These are phyloP conservation scores for Drosophila asahinai DNA, from an alignment of 1,140 invertebrate species.

Conservation along the genomic window DNA sequence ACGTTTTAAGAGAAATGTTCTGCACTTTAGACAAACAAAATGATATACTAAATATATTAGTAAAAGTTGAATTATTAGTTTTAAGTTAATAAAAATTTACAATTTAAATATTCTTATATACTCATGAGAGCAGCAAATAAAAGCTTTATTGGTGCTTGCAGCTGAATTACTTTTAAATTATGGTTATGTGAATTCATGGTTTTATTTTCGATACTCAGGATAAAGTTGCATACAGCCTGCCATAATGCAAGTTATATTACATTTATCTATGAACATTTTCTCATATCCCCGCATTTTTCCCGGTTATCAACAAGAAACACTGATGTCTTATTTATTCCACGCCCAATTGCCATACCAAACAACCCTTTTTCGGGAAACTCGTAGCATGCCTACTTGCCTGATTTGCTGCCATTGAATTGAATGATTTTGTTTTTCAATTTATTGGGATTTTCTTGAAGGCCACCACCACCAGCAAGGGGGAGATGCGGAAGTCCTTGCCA, in stretches of 20 bases:
- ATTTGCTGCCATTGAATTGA: constrained; percentile 80
- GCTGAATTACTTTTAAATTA: too few relatives aligned
- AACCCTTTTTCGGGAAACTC: constrained; percentile 47
- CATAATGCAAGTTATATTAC: background rate
- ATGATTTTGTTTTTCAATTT: constrained; percentile 84
- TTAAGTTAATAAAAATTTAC: too few relatives aligned
- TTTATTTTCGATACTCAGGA: too few relatives aligned
- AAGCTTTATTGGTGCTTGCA: too few relatives aligned
- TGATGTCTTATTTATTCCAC: constrained; percentile 68
- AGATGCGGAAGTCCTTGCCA: constrained; percentile 30
- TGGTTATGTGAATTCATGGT: too few relatives aligned
- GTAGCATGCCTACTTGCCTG: constrained; percentile 57
- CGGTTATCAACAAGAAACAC: constrained; percentile 15
- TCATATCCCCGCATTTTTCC: background rate
- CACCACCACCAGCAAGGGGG: background rate
- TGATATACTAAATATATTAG: too few relatives aligned
- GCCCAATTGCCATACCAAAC: constrained; percentile 23
- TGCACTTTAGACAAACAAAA: too few relatives aligned
- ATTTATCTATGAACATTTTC: background rate
- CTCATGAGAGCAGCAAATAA: too few relatives aligned
- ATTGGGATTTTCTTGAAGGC: constrained; percentile 70
- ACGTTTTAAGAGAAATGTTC: background rate
- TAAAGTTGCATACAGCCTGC: constrained; percentile 1
- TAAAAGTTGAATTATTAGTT: too few relatives aligned
- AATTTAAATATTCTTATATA: too few relatives aligned